phyloP scores from a whole-genome alignment of 2,797 vertebrate genomes.

The Gymnoscopelus microlampas region DNA sequence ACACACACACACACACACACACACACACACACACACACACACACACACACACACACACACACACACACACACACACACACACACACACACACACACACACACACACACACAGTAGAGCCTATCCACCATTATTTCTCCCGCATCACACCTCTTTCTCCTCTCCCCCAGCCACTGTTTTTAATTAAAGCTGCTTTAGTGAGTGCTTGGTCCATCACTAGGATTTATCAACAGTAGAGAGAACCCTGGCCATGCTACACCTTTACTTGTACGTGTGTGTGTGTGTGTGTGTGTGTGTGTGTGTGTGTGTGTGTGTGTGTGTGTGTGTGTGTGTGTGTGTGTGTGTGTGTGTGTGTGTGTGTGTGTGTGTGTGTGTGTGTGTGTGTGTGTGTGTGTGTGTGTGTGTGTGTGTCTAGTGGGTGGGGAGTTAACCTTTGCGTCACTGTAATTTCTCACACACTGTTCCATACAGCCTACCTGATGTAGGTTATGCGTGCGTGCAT shows the following conservation, averaged over 20 bases:
- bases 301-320: slow-evolving; percentile 9
- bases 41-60: slow-evolving; percentile 21
- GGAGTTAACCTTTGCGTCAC: slow-evolving; percentile 15
- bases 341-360: slow-evolving; percentile 2
- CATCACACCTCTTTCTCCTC: not conserved
- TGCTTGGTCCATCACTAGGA: slow-evolving; percentile 28
- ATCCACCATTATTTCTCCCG: not conserved
- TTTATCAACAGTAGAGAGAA: slow-evolving; percentile 32
- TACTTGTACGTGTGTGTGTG: slow-evolving; percentile 7
- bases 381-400: slow-evolving; percentile 9
- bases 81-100: not conserved
- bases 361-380: not conserved
- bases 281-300: slow-evolving; percentile 8
- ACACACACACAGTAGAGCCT: not conserved
- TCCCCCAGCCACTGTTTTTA: slow-evolving; percentile 37
- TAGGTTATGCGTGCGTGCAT: not conserved
- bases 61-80: slow-evolving; percentile 6
- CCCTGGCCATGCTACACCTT: slow-evolving; percentile 13
- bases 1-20: not conserved
- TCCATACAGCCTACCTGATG: not conserved
- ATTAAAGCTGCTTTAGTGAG: slow-evolving; percentile 28
- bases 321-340: not conserved
- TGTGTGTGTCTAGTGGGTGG: not conserved
- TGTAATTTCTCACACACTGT: slow-evolving; percentile 18
- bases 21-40: not conserved